Base-by-base conservation (phyloP, 2,888 invertebrate species). In the Callinectes sapidus region DNA sequence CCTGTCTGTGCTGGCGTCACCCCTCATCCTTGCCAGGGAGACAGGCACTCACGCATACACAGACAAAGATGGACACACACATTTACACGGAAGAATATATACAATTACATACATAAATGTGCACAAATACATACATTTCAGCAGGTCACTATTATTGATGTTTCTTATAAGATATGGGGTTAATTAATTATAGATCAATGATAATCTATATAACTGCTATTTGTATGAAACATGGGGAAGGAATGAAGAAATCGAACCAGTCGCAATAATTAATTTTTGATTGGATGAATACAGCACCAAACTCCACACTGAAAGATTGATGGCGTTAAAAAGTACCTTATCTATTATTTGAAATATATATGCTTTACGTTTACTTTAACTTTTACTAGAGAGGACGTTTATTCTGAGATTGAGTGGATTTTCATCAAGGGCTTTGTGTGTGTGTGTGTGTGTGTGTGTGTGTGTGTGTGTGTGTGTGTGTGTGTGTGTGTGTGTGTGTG, bases 381-480 rank as follows among this genome's bases (percentile, higher is more conserved):
- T 16, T 61, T 23, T 61, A 61, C 23, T 16, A 18, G 18, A 16
- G 18, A 61, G 16, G 16, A 23, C 61, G 23, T 28, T 28, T 71
- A 6, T 10, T 23, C 23, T 23, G 61, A 61, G 61, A 61, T 16
- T 61, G 13, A 61, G 18, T 23, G 61, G 23, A 61, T 61, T 61
- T 61, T 61, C 5, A 71, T 71, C n/a, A 28, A 10, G 3, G 10
- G 10, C 28, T 71, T 2, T 71, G 28, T n/a, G 71, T 71, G 71
- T 71, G 2, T 28, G 71, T 61, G 61, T 61, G 61, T 61, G 61
- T 61, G 61, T 61, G 61, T 61, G 61, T 61, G 61, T 61, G 61
- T 61, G 61, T 61, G 61, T 61, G 61, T 61, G 61, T 61, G 61
- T 61, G 61, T 61, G 61, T 61, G 61, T 61, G 61, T 61, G 61